A percentile compares a stretch with the other conserved stretches of the same genome.
Evolutionary conservation across 1,140 invertebrate species (phyloP).

Genomic region (Holotrichia oblita): DNA sequence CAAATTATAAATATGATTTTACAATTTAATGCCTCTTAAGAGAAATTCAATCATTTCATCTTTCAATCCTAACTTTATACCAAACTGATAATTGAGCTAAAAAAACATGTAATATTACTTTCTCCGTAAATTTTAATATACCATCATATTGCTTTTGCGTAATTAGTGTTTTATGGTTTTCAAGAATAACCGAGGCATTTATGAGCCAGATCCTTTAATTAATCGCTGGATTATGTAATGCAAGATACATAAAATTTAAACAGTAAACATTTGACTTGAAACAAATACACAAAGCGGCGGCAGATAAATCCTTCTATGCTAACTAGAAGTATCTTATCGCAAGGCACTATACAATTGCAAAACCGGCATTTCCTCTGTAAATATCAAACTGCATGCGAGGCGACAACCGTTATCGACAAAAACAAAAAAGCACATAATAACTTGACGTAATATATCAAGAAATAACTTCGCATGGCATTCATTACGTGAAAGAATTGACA

Average conservation of each 20-base stretch:
- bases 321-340: background rate
- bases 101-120: too few relatives aligned
- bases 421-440: background rate
- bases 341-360: background rate
- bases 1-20: too few relatives aligned
- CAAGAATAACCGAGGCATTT: too few relatives aligned
- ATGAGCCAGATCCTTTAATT: background rate
- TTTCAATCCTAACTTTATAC: too few relatives aligned
- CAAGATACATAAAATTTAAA: background rate
- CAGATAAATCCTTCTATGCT: background rate
- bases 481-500: too few relatives aligned
- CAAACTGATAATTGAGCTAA: too few relatives aligned
- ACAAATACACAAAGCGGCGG: conserved; percentile 5
- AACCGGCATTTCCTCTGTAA: background rate
- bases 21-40: too few relatives aligned
- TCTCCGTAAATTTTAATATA: too few relatives aligned
- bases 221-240: background rate
- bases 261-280: background rate
- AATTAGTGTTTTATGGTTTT: too few relatives aligned
- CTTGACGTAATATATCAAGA: background rate
- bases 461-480: too few relatives aligned
- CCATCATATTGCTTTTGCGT: too few relatives aligned
- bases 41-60: too few relatives aligned
- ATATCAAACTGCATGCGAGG: conserved; percentile 3
- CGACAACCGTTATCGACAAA: background rate